phyloP scores from a whole-genome alignment of 2,113 vertebrate species.

The Actinemys pallida region DNA sequence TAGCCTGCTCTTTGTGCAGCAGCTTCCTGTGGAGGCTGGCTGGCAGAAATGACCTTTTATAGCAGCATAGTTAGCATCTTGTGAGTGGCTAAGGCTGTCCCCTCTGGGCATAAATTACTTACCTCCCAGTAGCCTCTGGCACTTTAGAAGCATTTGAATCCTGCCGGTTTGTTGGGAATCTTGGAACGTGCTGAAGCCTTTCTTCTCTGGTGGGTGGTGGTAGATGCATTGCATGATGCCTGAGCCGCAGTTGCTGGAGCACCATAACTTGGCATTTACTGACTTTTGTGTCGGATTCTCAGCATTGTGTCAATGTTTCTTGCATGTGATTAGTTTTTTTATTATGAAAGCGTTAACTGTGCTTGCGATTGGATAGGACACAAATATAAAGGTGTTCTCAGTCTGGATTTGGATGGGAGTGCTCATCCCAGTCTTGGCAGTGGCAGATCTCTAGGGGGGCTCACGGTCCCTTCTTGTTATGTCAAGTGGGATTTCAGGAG shows the following conservation, averaged over 20 bases:
- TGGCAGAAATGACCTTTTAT: not conserved
- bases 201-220: not conserved
- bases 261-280: not conserved
- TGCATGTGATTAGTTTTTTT: not conserved
- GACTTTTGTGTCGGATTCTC: constrained; percentile 30
- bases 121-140: constrained; percentile 30
- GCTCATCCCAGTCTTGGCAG: not conserved
- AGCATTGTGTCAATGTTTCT: not conserved
- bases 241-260: not conserved
- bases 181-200: not conserved
- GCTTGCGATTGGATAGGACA: not conserved
- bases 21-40: not conserved
- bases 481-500: accelerated
- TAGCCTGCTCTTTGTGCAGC: not conserved
- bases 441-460: not conserved
- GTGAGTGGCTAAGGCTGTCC: constrained; percentile 24
- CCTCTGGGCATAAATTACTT: constrained; percentile 57
- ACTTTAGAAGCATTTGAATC: not conserved
- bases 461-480: not conserved
- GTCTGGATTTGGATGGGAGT: not conserved
- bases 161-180: not conserved
- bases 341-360: not conserved
- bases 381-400: not conserved
- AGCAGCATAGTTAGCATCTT: not conserved
- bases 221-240: not conserved